Conservation (phyloP, 2,797 vertebrate genomes). For the Anabas testudineus region DNA sequence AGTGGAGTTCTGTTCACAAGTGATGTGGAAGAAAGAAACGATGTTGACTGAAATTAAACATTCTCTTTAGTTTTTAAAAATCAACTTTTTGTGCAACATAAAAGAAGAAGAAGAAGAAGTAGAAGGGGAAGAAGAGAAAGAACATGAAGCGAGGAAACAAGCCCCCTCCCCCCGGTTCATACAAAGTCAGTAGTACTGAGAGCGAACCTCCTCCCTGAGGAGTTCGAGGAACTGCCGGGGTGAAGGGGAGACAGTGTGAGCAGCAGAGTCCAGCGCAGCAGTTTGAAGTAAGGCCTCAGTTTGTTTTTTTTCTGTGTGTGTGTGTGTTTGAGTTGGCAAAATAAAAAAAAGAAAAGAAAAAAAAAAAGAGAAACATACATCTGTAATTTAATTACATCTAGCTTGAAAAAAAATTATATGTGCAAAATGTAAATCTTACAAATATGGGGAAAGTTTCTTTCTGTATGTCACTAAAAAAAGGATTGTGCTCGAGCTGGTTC, state of each 20-base stretch:
- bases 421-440: constrained; percentile 86
- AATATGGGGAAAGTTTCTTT: constrained; percentile 74
- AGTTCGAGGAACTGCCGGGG: constrained; percentile 59
- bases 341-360: constrained; percentile 75
- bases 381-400: constrained; percentile 81
- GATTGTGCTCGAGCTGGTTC: constrained; percentile 63
- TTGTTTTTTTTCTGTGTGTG: constrained; percentile 62
- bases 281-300: constrained; percentile 93
- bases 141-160: constrained; percentile 81
- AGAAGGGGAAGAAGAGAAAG: too few relatives aligned
- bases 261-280: constrained; percentile 89
- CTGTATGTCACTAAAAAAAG: constrained; percentile 73
- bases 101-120: constrained; percentile 75
- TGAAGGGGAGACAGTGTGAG: constrained; percentile 39
- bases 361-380: constrained; percentile 81
- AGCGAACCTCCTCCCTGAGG: constrained; percentile 63
- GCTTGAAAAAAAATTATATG: constrained; percentile 81
- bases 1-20: constrained; percentile 71
- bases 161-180: constrained; percentile 81
- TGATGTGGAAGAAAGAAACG: constrained; percentile 55
- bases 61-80: constrained; percentile 84
- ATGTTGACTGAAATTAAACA: constrained; percentile 85
- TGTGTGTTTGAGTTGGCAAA: constrained; percentile 87
- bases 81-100: constrained; percentile 84
- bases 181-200: constrained; percentile 98